These are phyloP conservation scores for Dusona sp. DNA, from an alignment of 2,888 invertebrate species.

Conservation along the genomic window DNA sequence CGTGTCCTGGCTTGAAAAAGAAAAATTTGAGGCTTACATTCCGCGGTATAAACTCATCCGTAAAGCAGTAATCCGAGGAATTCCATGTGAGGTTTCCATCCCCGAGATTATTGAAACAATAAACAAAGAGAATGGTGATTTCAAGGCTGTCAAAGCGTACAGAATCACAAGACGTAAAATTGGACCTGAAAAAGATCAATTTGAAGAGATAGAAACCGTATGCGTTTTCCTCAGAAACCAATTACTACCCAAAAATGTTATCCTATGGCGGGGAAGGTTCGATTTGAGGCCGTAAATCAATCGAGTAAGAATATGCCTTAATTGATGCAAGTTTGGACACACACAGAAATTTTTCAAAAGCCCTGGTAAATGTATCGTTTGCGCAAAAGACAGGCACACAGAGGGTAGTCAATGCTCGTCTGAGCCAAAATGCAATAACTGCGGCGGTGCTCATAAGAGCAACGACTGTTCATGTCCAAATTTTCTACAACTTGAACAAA, in stretches of 20 bases:
- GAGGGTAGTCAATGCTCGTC: neutral
- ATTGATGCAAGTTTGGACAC: constrained; percentile 30
- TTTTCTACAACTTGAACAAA: neutral
- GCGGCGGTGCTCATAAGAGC: constrained; percentile 12
- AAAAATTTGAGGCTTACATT: neutral
- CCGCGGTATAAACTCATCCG: neutral
- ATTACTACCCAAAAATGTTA: neutral
- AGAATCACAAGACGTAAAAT: constrained; percentile 4
- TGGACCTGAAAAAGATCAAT: neutral
- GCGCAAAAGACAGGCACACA: constrained; percentile 1
- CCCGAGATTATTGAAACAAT: constrained; percentile 24
- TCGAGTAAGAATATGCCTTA: constrained; percentile 18
- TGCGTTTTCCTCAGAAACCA: constrained; percentile 20
- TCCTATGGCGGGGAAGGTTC: constrained; percentile 27
- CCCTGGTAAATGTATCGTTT: neutral
- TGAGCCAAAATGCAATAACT: constrained; percentile 3
- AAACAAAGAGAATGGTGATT: constrained; percentile 11
- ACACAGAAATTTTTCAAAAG: constrained; percentile 25
- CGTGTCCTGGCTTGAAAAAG: neutral
- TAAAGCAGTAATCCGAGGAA: constrained; percentile 20
- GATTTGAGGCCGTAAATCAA: constrained; percentile 29
- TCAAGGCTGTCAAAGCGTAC: neutral
- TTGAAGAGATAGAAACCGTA: neutral
- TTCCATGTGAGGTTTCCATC: constrained; percentile 1
- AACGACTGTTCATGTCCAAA: constrained; percentile 10